Conservation (phyloP, 1,140 invertebrate genomes). For the Diprion similis region DNA sequence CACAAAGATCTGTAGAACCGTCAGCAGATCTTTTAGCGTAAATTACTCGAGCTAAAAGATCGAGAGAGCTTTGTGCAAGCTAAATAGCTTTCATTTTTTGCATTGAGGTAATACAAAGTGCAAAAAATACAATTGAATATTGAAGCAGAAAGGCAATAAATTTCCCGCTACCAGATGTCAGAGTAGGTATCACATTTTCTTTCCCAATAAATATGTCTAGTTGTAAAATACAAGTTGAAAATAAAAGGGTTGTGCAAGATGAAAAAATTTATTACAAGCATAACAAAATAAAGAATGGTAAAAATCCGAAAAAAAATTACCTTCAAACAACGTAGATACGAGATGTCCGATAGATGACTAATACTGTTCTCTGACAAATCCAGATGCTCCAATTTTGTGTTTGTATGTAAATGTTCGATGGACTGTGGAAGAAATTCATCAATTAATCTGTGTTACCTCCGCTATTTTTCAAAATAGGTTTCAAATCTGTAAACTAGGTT, state of each 20-base stretch:
- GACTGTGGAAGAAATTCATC: slow-evolving; percentile 66
- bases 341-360: slow-evolving; percentile 82
- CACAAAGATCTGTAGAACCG: no score
- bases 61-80: no score
- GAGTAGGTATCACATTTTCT: no score
- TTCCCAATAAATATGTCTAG: no score
- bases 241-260: slow-evolving; percentile 17
- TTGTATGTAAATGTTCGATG: slow-evolving; percentile 86
- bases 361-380: slow-evolving; percentile 92
- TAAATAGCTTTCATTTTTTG: no score
- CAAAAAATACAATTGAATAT: no score
- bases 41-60: no score
- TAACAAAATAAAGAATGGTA: slow-evolving; percentile 16
- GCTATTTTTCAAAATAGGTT: background rate
- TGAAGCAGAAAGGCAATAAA: no score
- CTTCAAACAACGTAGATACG: slow-evolving; percentile 80
- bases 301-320: slow-evolving; percentile 59
- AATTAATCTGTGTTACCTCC: background rate
- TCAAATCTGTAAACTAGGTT: background rate
- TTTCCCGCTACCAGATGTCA: no score
- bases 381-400: slow-evolving; percentile 79
- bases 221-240: background rate
- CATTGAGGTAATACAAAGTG: no score
- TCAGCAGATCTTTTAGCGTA: no score
- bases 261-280: slow-evolving; percentile 22